phyloP scores from a whole-genome alignment of 2,888 invertebrate species.

The Belgica antarctica region DNA sequence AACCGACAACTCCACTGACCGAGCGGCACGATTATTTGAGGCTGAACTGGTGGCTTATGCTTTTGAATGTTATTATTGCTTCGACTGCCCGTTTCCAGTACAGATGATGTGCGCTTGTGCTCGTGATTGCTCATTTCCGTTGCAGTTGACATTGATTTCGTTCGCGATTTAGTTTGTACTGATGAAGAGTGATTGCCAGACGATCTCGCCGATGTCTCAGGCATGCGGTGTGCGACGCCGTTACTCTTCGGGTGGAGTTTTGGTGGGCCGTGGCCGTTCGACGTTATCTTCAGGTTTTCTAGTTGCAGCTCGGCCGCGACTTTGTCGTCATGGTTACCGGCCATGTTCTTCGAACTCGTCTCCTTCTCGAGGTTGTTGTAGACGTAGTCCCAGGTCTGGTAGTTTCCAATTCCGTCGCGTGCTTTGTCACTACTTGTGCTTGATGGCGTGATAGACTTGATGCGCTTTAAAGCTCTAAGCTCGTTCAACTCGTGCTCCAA shows the following conservation, averaged over 20 bases:
- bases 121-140: conserved; percentile 38
- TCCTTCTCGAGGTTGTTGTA: conserved; percentile 73
- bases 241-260: conserved; percentile 12
- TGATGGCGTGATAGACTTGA: background rate
- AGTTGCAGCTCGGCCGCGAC: conserved; percentile 28
- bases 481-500: conserved; percentile 32
- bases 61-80: conserved; percentile 25
- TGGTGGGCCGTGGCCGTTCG: conserved; percentile 33
- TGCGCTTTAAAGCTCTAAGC: conserved; percentile 15
- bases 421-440: conserved; percentile 27
- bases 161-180: conserved; percentile 41
- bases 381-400: conserved; percentile 78
- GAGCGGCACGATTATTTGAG: conserved; percentile 45
- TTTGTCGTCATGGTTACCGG: conserved; percentile 20
- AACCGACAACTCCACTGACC: conserved; percentile 64
- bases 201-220: conserved; percentile 4
- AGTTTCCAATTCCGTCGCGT: conserved; percentile 61
- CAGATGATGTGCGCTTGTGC: conserved; percentile 18
- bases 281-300: conserved; percentile 21
- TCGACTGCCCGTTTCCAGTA: conserved; percentile 32
- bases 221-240: background rate
- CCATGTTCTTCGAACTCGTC: conserved; percentile 59
- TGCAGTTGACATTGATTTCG: conserved; percentile 43
- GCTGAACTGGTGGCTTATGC: conserved; percentile 5
- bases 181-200: background rate